Conservation (phyloP, 2,797 vertebrate species). For the Selene dorsalis region DNA sequence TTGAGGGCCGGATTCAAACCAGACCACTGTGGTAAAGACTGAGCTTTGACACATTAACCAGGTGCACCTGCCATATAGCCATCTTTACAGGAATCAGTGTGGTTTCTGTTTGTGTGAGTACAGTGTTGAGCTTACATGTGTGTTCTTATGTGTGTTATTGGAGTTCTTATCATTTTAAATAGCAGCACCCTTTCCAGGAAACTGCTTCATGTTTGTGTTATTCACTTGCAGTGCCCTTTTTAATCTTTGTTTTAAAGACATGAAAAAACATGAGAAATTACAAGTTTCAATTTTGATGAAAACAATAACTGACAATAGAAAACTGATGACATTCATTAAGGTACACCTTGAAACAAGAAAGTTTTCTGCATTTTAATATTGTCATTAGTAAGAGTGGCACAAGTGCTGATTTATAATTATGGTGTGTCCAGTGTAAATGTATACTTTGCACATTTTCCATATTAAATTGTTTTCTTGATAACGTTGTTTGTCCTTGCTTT, state of each 20-base stretch:
- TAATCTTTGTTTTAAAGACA: background rate
- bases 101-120: slow-evolving; percentile 1
- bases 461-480: background rate
- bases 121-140: background rate
- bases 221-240: background rate
- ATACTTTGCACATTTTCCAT: slow-evolving; percentile 6
- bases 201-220: background rate
- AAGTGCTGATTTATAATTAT: slow-evolving; percentile 22
- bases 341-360: slow-evolving; percentile 14
- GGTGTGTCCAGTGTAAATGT: background rate
- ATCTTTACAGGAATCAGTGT: slow-evolving; percentile 50
- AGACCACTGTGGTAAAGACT: no score
- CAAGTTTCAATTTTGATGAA: background rate
- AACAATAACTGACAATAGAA: background rate
- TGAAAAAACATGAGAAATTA: background rate
- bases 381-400: background rate
- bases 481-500: slow-evolving; percentile 18
- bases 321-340: background rate
- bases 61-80: background rate
- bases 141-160: background rate
- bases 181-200: background rate
- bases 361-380: background rate
- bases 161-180: background rate
- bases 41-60: background rate
- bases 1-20: background rate